A percentile compares a stretch with the other conserved stretches of the same genome.
Conservation (phyloP, 2,113 vertebrate genomes). For the Triplophysa siluroides region DNA sequence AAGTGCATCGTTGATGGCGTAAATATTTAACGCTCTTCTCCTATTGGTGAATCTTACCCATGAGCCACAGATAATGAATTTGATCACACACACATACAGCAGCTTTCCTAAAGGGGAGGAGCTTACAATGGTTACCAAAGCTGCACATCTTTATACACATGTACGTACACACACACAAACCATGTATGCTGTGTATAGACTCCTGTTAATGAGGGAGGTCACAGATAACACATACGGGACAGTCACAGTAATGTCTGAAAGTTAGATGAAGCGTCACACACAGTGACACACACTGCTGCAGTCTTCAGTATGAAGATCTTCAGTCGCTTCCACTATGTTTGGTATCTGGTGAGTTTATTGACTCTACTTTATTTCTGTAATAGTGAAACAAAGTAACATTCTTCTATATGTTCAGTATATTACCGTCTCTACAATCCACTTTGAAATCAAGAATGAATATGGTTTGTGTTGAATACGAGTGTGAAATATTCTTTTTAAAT, state of each 20-base stretch:
- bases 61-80: constrained; percentile 23
- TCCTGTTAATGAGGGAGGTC: not conserved
- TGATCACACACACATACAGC: not conserved
- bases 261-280: constrained; percentile 11
- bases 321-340: constrained; percentile 85
- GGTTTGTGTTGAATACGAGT: no score
- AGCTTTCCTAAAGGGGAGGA: constrained; percentile 26
- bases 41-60: not conserved
- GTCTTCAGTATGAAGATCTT: constrained; percentile 79
- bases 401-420: not conserved
- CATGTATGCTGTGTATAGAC: not conserved
- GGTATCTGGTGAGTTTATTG: constrained; percentile 83
- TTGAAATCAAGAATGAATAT: no score
- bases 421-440: not conserved
- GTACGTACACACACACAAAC: constrained; percentile 32
- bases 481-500: not conserved
- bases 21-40: constrained; percentile 21
- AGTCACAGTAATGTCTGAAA: constrained; percentile 1
- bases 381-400: no score
- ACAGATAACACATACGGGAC: not conserved
- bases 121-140: not conserved
- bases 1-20: not conserved
- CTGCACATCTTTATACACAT: constrained; percentile 19
- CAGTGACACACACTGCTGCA: not conserved
- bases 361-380: no score